A percentile compares a stretch with the other conserved stretches of the same genome.
These are phyloP conservation scores for Gerris lacustris DNA, from an alignment of 2,888 invertebrate genomes.

Conservation along the genomic window DNA sequence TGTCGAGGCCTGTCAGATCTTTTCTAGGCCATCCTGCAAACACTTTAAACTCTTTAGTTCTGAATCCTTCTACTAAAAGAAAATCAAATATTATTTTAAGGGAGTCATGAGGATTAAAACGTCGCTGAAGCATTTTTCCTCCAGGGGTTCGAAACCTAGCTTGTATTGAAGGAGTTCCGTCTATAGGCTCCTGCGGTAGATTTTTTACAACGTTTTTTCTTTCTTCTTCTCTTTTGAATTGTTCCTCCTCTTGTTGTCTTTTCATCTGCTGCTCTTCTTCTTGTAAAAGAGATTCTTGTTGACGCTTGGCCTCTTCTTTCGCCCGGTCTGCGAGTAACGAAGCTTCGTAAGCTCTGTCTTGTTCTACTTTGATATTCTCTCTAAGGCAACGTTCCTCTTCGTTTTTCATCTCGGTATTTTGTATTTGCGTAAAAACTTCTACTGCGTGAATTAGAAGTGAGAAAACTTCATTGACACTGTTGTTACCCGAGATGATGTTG, in stretches of 20 bases:
- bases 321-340: constrained; percentile 79
- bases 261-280: constrained; percentile 61
- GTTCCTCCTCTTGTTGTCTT: constrained; percentile 56
- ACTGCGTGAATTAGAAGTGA: constrained; percentile 75
- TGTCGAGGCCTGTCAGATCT: constrained; percentile 73
- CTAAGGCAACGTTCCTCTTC: constrained; percentile 81
- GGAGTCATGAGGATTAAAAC: constrained; percentile 52
- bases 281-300: constrained; percentile 59
- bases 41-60: constrained; percentile 76
- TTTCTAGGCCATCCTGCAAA: constrained; percentile 87
- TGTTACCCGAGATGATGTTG: constrained; percentile 54
- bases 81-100: constrained; percentile 40
- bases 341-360: constrained; percentile 84
- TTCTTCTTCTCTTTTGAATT: constrained; percentile 42
- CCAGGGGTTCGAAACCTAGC: constrained; percentile 71
- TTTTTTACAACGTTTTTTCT: neutral
- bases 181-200: constrained; percentile 59
- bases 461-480: constrained; percentile 77
- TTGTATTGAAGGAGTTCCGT: constrained; percentile 50
- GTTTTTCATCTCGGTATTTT: constrained; percentile 62
- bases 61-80: constrained; percentile 74
- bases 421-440: constrained; percentile 67
- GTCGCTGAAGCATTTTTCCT: constrained; percentile 60
- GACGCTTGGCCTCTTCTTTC: constrained; percentile 72
- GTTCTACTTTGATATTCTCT: constrained; percentile 80